These are phyloP conservation scores for Cladopsammia gracilis DNA, from an alignment of 64 coral and sea anemone species.

Conservation along the genomic window DNA sequence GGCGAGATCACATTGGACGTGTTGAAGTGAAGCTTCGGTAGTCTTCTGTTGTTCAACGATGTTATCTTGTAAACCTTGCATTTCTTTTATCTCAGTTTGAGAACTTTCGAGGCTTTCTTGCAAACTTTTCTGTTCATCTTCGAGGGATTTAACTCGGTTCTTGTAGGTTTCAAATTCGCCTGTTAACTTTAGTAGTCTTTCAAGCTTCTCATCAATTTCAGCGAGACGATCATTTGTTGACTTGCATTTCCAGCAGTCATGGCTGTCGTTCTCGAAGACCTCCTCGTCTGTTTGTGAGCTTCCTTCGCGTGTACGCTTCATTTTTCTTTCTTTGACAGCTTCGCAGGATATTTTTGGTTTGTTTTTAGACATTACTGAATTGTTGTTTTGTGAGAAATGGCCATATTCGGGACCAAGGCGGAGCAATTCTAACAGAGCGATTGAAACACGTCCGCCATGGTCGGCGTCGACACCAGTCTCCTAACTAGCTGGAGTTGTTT, in stretches of 20 bases:
- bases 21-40: background rate
- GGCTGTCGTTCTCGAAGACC: constrained; percentile 1
- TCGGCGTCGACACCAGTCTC: background rate
- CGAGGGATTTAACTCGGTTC: background rate
- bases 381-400: background rate
- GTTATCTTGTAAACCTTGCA: constrained; percentile 1
- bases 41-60: background rate
- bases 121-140: background rate
- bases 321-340: background rate
- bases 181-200: background rate
- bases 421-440: constrained; percentile 2
- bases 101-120: background rate
- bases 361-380: constrained; percentile 1
- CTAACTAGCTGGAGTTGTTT: too few species aligned
- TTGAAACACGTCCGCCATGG: constrained; percentile 10
- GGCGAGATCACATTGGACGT: background rate
- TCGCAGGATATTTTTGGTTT: constrained; percentile 1
- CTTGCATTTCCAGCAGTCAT: constrained; percentile 1
- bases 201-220: constrained; percentile 6
- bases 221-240: constrained; percentile 1
- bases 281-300: constrained; percentile 23
- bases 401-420: constrained; percentile 9
- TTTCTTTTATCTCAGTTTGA: constrained; percentile 19
- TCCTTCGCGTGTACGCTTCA: constrained; percentile 23
- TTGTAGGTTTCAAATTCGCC: constrained; percentile 3